Base-by-base conservation (phyloP, 2,888 invertebrate genomes). In the Frankliniella fusca region DNA sequence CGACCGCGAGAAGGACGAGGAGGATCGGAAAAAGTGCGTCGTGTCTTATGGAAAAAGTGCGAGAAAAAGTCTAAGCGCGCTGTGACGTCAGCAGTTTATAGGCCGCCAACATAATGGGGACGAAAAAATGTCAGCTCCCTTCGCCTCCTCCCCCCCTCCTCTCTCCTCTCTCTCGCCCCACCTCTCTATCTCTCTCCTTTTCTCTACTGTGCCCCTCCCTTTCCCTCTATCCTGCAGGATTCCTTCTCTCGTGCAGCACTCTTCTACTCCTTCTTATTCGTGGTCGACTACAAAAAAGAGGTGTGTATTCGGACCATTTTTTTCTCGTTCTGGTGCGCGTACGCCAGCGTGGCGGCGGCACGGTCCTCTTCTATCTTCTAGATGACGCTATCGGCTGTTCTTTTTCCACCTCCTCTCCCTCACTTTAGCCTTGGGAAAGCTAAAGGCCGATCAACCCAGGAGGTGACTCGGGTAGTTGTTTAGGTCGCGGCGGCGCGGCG, bases 91-190 rank as follows among this genome's bases (percentile, higher is more conserved):
- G 70, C 70, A 76, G 70, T 76, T 76, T 76, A 76, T 76, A 76
- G 70, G 70, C 70, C 27, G 8, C 23, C 70, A 8, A 23, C 65
- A 81, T 65, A 81, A 65, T 81, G 65, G 70, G 48, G 79, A 79
- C 70, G 79, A 82, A 81, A 83, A 76, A 76, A 76, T 76, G 70
- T 48, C 80, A 54, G 50, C 3, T 65, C 81, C 76, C 50, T 48
- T 82, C 76, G 80, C 79, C 76, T 50, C 82, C 82, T 27, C 54
- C 82, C 61, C 82, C 18, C 49, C 49, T 76, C 83, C 82, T 81
- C 20, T n/a, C 80, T 23, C 38, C 3, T 23, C 38, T 48, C 23
- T 65, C 50, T 54, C 48, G 50, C 61, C 80, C 28, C 81, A 70
- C 79, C 70, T 50, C 65, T 61, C 65, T 15, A 20, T 82, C 82